Conservation (phyloP, 2,797 vertebrate species). For the Emys orbicularis region DNA sequence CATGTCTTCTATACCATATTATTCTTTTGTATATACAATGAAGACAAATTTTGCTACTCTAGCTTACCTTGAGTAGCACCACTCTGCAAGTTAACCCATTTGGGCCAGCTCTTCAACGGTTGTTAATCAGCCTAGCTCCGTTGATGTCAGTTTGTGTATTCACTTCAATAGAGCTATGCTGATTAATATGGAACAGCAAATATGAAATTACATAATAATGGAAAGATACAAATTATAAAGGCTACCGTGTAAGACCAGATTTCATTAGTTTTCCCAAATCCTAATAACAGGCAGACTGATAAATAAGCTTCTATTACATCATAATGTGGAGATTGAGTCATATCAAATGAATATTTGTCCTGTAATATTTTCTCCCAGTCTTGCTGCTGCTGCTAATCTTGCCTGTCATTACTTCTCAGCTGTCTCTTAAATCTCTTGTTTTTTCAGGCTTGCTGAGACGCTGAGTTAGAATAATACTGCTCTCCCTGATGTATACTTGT, state of each 20-base stretch:
- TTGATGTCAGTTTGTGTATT: accelerated
- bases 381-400: constrained; percentile 23
- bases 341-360: neutral
- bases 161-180: neutral
- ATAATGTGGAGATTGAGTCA: neutral
- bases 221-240: neutral
- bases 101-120: neutral
- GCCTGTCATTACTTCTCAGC: constrained; percentile 48
- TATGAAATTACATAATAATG: neutral
- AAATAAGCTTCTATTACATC: neutral
- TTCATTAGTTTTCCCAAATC: neutral
- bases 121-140: accelerated
- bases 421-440: constrained; percentile 48
- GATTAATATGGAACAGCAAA: neutral
- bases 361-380: neutral
- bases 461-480: constrained; percentile 34
- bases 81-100: neutral
- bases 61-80: neutral
- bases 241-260: neutral
- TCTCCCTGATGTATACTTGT: constrained; percentile 49
- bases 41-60: neutral
- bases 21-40: neutral
- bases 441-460: constrained; percentile 49
- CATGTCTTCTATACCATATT: neutral
- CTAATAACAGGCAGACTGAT: neutral